A percentile compares a stretch with the other conserved stretches of the same genome.
Evolutionary conservation across 1,140 invertebrate genomes (phyloP).

Genomic region (Periplaneta americana): DNA sequence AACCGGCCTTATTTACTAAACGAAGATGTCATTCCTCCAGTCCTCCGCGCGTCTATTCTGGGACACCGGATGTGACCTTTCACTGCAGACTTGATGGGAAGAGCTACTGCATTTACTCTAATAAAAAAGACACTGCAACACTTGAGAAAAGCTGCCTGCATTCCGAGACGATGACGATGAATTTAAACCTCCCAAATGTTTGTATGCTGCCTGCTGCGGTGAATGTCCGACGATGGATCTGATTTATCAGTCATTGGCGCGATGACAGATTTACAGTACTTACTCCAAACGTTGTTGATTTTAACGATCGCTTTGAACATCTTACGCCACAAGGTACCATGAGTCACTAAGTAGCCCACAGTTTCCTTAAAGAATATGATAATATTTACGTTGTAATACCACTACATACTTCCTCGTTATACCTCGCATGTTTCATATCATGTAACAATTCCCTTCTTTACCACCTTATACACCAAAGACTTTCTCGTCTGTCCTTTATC

Average conservation of each 20-base stretch:
- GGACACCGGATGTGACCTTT: neutral
- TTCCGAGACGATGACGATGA: neutral
- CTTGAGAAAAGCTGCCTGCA: neutral
- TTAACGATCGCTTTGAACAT: too few relatives aligned
- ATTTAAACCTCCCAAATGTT: neutral
- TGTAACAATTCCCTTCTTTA: too few relatives aligned
- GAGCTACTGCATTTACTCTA: neutral
- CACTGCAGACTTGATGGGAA: neutral
- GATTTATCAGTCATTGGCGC: neutral
- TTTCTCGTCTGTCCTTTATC: too few relatives aligned
- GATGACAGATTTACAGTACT: neutral
- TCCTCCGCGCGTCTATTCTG: neutral
- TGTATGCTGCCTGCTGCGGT: neutral
- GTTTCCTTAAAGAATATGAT: too few relatives aligned
- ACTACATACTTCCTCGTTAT: too few relatives aligned
- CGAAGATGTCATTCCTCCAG: neutral
- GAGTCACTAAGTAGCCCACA: too few relatives aligned
- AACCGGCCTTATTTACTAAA: neutral
- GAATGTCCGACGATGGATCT: neutral
- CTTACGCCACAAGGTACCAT: too few relatives aligned
- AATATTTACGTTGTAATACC: too few relatives aligned
- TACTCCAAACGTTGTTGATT: too few relatives aligned
- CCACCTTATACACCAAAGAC: too few relatives aligned
- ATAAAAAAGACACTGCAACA: neutral
- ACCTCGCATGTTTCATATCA: too few relatives aligned